Evolutionary conservation across 2,888 invertebrate genomes (phyloP).

Genomic region (Tuta absoluta): DNA sequence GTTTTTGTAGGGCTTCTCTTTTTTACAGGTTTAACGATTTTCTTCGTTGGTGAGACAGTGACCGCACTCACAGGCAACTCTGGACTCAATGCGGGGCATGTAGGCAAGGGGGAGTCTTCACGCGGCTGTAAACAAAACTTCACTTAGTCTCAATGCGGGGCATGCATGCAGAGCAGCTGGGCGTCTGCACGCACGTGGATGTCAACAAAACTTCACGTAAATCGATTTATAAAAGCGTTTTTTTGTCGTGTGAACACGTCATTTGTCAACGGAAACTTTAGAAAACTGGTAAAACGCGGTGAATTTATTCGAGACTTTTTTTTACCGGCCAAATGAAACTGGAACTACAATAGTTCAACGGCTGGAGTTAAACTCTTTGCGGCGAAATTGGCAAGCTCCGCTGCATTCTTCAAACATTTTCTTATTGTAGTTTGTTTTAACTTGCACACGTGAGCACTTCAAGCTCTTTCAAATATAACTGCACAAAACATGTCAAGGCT

Average conservation of each 20-base stretch:
- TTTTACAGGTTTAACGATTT: slow-evolving; percentile 39
- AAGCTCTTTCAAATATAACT: slow-evolving; percentile 55
- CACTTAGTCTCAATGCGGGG: background rate
- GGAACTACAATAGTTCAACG: slow-evolving; percentile 42
- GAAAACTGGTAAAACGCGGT: background rate
- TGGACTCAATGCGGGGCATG: slow-evolving; percentile 67
- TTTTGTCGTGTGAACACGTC: background rate
- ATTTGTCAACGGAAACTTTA: background rate
- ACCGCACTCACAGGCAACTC: slow-evolving; percentile 69
- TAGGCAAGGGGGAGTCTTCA: slow-evolving; percentile 60
- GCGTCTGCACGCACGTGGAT: slow-evolving; percentile 43
- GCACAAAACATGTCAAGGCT: slow-evolving; percentile 63
- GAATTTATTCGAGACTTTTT: background rate
- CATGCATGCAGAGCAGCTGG: background rate
- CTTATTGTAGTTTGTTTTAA: slow-evolving; percentile 47
- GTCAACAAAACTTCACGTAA: slow-evolving; percentile 17
- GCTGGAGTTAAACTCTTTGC: slow-evolving; percentile 53
- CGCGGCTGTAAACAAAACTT: slow-evolving; percentile 49
- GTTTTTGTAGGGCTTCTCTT: slow-evolving; percentile 53
- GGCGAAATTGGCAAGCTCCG: slow-evolving; percentile 62
- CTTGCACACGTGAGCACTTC: slow-evolving; percentile 44
- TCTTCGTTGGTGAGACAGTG: background rate
- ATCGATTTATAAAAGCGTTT: background rate
- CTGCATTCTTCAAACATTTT: slow-evolving; percentile 39
- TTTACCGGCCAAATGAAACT: background rate